These are phyloP conservation scores for Chloroceryle inda DNA, from an alignment of 2,797 vertebrate species.

Conservation along the genomic window DNA sequence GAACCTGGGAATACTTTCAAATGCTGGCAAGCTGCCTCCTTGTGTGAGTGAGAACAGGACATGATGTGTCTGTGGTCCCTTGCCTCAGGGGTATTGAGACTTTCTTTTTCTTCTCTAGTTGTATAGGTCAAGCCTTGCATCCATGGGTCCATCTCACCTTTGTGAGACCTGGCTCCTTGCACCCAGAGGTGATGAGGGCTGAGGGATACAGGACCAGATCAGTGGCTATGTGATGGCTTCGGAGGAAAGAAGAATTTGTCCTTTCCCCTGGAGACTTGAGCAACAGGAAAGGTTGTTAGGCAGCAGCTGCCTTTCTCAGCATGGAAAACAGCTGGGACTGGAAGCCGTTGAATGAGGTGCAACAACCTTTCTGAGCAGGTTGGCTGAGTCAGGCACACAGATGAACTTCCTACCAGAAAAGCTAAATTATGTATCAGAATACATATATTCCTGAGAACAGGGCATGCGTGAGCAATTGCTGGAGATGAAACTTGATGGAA, in stretches of 20 bases:
- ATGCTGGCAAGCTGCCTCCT: background rate
- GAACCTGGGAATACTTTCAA: background rate
- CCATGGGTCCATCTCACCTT: background rate
- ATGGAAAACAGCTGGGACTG: background rate
- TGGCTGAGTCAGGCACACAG: background rate
- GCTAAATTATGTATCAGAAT: background rate
- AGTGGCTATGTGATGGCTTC: background rate
- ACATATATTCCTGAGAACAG: background rate
- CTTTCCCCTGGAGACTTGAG: background rate
- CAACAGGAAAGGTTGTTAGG: background rate
- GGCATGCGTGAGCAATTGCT: background rate
- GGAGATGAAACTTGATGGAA: constrained; percentile 4
- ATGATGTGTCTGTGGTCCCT: background rate
- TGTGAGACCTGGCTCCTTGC: background rate
- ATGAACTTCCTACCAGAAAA: background rate
- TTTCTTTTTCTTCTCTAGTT: background rate
- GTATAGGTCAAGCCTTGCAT: background rate
- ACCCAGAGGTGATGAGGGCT: background rate
- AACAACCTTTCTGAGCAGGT: background rate
- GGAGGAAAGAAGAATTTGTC: background rate
- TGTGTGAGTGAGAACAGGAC: background rate
- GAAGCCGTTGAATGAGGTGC: background rate
- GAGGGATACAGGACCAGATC: background rate
- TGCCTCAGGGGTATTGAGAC: background rate
- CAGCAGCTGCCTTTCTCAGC: background rate